Conservation (phyloP, 2,797 vertebrate species). For the Gymnoscopelus braueri region DNA sequence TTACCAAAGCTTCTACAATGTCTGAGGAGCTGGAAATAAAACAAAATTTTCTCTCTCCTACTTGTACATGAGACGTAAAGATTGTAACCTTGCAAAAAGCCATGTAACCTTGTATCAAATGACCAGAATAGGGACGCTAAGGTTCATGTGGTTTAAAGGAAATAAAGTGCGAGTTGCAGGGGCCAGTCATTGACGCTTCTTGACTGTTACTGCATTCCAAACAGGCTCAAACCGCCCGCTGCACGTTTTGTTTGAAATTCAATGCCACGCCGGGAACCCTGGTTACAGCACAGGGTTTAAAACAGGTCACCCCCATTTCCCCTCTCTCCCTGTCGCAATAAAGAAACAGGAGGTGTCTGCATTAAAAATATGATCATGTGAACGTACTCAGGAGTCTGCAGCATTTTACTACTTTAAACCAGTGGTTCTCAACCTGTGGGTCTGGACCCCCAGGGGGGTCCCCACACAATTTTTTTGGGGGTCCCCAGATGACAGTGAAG, state of each 20-base stretch:
- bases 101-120: too few species aligned
- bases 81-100: too few species aligned
- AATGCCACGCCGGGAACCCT: slow-evolving; percentile 58
- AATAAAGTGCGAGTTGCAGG: slow-evolving; percentile 21
- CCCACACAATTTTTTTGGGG: too few species aligned
- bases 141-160: too few species aligned
- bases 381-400: slow-evolving; percentile 44
- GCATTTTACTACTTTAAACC: slow-evolving; percentile 55
- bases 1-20: too few species aligned
- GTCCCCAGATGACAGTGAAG: too few species aligned
- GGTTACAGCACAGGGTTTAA: slow-evolving; percentile 65
- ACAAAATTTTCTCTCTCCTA: too few species aligned
- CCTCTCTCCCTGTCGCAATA: slow-evolving; percentile 42
- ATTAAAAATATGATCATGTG: slow-evolving; percentile 48
- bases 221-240: slow-evolving; percentile 41
- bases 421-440: too few species aligned
- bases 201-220: slow-evolving; percentile 66
- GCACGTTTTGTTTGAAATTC: slow-evolving; percentile 72
- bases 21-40: too few species aligned
- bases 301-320: slow-evolving; percentile 54
- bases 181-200: slow-evolving; percentile 41
- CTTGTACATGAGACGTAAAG: too few species aligned
- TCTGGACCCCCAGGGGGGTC: too few species aligned
- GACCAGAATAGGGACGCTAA: too few species aligned
- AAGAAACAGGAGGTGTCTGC: slow-evolving; percentile 67